phyloP scores from a whole-genome alignment of 1,140 invertebrate genomes.

The Bactericera cockerelli region DNA sequence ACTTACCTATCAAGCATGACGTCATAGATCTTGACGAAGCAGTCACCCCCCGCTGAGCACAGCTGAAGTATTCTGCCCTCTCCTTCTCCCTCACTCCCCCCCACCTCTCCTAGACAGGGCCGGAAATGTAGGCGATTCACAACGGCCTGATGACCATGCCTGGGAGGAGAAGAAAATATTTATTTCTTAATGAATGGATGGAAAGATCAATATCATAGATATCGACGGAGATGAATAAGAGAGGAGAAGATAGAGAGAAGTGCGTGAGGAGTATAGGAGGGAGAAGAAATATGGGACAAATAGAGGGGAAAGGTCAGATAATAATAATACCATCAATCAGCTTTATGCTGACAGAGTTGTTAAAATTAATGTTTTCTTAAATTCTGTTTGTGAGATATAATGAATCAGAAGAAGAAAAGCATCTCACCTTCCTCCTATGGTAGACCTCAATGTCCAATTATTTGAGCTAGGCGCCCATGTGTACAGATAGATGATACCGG shows the following conservation, averaged over 20 bases:
- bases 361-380: too few relatives aligned
- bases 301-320: too few relatives aligned
- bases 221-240: too few relatives aligned
- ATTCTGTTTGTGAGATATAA: too few relatives aligned
- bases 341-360: too few relatives aligned
- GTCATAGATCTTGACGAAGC: slow-evolving; percentile 43
- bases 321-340: too few relatives aligned
- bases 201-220: too few relatives aligned
- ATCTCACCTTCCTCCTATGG: background rate
- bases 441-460: slow-evolving; percentile 11
- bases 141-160: slow-evolving; percentile 58
- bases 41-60: slow-evolving; percentile 55
- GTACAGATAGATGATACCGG: slow-evolving; percentile 43
- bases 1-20: slow-evolving; percentile 22
- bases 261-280: too few relatives aligned
- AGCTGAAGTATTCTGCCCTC: slow-evolving; percentile 37
- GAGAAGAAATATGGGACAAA: too few relatives aligned
- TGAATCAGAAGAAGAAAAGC: too few relatives aligned
- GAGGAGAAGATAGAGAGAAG: too few relatives aligned
- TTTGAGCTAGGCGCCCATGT: slow-evolving; percentile 23
- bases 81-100: slow-evolving; percentile 21
- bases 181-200: too few relatives aligned
- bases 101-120: slow-evolving; percentile 30
- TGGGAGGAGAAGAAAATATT: slow-evolving; percentile 30
- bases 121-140: slow-evolving; percentile 61